Conservation (phyloP, 1,140 invertebrate genomes). For the Anagrus nilaparvatae region DNA sequence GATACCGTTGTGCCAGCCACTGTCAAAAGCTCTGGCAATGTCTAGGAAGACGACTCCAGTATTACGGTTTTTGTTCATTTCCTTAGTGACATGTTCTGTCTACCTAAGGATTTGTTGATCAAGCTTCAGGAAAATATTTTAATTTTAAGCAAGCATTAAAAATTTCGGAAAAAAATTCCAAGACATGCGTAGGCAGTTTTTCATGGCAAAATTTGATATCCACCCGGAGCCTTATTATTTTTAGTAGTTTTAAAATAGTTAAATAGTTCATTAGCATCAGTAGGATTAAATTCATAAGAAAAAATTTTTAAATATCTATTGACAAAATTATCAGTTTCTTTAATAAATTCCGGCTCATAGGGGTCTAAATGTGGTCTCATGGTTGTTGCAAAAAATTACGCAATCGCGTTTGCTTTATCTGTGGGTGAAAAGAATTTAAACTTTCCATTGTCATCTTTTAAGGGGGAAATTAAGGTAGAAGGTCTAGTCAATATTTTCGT, state of each 20-base stretch:
- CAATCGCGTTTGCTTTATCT: slow-evolving; percentile 6
- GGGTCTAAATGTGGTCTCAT: too few relatives aligned
- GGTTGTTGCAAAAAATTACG: slow-evolving; percentile 3
- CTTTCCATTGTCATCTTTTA: not conserved
- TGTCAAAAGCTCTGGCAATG: not conserved
- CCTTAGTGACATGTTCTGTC: not conserved
- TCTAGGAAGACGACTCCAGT: too few relatives aligned
- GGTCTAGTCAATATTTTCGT: slow-evolving; percentile 2
- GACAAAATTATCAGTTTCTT: not conserved
- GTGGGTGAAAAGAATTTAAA: not conserved
- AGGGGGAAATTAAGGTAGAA: not conserved
- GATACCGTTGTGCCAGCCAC: not conserved
- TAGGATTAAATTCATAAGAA: not conserved
- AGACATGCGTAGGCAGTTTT: not conserved
- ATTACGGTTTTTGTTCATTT: not conserved
- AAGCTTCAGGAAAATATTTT: slow-evolving; percentile 1
- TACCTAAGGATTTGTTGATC: slow-evolving; percentile 6
- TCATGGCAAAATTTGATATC: slow-evolving; percentile 1
- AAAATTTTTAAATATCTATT: not conserved
- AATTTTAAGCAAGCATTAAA: slow-evolving; percentile 1
- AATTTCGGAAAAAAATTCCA: not conserved
- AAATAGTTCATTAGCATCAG: not conserved
- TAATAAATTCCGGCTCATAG: not conserved
- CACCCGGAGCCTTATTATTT: slow-evolving; percentile 6
- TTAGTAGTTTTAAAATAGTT: not conserved